A percentile compares a stretch with the other conserved stretches of the same genome.
Evolutionary conservation across 2,888 invertebrate genomes (phyloP).

Genomic region (Brachylomia viminalis): DNA sequence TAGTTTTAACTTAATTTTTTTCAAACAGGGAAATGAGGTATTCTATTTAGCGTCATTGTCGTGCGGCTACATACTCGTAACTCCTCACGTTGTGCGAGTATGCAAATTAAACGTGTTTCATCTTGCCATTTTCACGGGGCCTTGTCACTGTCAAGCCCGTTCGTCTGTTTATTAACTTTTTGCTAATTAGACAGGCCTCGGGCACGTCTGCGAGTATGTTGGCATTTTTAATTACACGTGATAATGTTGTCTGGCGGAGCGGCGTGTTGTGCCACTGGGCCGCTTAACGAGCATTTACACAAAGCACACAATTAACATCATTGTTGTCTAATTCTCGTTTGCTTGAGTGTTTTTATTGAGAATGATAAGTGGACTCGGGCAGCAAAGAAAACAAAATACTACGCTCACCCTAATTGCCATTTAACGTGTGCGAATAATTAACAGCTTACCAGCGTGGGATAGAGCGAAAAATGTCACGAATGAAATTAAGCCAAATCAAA

Average conservation of each 20-base stretch:
- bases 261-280: conserved; percentile 72
- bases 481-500: conserved; percentile 89
- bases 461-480: conserved; percentile 85
- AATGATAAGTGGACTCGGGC: conserved; percentile 61
- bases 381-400: conserved; percentile 55
- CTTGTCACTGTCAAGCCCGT: conserved; percentile 88
- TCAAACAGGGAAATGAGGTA: conserved; percentile 40
- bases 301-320: conserved; percentile 72
- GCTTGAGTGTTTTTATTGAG: conserved; percentile 80
- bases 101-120: conserved; percentile 90
- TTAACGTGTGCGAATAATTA: conserved; percentile 65
- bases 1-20: background rate
- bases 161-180: conserved; percentile 90
- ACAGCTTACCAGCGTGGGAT: conserved; percentile 61
- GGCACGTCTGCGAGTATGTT: conserved; percentile 87
- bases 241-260: conserved; percentile 82
- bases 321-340: conserved; percentile 77
- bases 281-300: conserved; percentile 73
- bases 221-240: conserved; percentile 89
- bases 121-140: conserved; percentile 89
- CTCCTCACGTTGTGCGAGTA: conserved; percentile 78
- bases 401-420: conserved; percentile 53
- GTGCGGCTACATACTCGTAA: conserved; percentile 66
- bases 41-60: conserved; percentile 57
- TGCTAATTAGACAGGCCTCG: conserved; percentile 89